Base-by-base conservation (phyloP, 1,140 invertebrate species). In the Campoletis sonorensis region DNA sequence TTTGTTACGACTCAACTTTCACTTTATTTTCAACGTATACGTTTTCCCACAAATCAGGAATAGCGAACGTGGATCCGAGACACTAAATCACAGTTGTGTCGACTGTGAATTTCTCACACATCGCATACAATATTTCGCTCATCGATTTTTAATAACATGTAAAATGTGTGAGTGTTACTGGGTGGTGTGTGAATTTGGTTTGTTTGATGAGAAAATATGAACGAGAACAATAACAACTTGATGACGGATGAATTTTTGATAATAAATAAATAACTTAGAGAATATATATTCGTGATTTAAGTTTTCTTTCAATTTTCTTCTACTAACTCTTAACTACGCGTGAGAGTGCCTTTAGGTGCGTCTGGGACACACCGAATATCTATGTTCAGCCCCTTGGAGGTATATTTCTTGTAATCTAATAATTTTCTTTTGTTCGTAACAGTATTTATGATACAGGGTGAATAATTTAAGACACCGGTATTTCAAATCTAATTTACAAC, bases 171-270 rank as follows among this genome's bases (percentile, higher is more conserved):
- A 45, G 11, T 45, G 40, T 8, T 3, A 27, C 3, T 33, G 30
- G 7, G 30, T 33, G 30, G 30, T 58, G 27, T 37, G 15, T 76
- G 54, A 58, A 33, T 76, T 76, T 76, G 0, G 27, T 76, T 45
- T 15, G 21, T 21, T 21, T 11, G 21, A 10, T 58, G 54, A 5
- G 18, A 10, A 58, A 21, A 11, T 4, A 58, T 58, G 54, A n/a
- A 23, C 21, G 18, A 58, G 21, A 18, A 58, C 18, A n/a, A 58
- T 58, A 58, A 58, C 54, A 58, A 58, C 16, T 18, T 58, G 4
- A 58, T 58, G 54, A 58, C 54, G 54, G 54, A 58, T 58, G 54
- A 58, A 58, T n/a, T 58, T 58, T 58, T n/a, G 18, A 58, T 58
- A 58, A 58, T 58, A 58, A 58, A 58, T 58, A 58, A 58, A 58